Percentiles rank a stretch among this genome's conserved stretches.
These are phyloP conservation scores for Chionoecetes opilio DNA, from an alignment of 1,140 invertebrate species.

Conservation along the genomic window DNA sequence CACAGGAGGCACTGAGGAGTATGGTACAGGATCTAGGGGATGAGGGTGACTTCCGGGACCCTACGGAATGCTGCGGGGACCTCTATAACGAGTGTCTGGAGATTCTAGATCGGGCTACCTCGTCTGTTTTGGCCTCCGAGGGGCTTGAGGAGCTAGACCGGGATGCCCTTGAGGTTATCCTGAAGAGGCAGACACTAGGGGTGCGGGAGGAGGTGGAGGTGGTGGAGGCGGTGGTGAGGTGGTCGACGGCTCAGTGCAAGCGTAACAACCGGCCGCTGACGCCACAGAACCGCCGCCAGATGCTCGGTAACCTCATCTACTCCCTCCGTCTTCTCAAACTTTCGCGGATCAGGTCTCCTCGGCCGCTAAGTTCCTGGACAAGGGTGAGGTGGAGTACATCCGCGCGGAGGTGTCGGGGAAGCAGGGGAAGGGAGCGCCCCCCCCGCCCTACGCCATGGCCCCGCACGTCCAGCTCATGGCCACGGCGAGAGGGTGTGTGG, in stretches of 20 bases:
- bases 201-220: constrained; percentile 86
- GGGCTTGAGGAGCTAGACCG: constrained; percentile 87
- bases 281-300: constrained; percentile 86
- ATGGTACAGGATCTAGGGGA: constrained; percentile 60
- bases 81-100: constrained; percentile 87
- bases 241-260: constrained; percentile 88
- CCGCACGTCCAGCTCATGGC: constrained; percentile 51
- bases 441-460: constrained; percentile 44
- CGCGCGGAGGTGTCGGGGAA: constrained; percentile 41
- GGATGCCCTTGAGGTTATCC: constrained; percentile 86
- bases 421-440: background rate
- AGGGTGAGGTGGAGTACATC: constrained; percentile 65
- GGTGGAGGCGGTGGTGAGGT: constrained; percentile 87
- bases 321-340: constrained; percentile 56
- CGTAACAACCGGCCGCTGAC: constrained; percentile 87
- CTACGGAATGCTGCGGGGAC: constrained; percentile 84
- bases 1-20: constrained; percentile 43
- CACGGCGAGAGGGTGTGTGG: constrained; percentile 6
- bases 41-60: constrained; percentile 70
- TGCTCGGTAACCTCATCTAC: constrained; percentile 83
- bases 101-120: constrained; percentile 87
- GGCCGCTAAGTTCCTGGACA: constrained; percentile 38
- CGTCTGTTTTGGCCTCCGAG: constrained; percentile 87
- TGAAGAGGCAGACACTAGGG: constrained; percentile 86
- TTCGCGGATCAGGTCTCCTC: constrained; percentile 58